phyloP scores from a whole-genome alignment of 2,888 invertebrate genomes.

The Drosophila engyochracea region DNA sequence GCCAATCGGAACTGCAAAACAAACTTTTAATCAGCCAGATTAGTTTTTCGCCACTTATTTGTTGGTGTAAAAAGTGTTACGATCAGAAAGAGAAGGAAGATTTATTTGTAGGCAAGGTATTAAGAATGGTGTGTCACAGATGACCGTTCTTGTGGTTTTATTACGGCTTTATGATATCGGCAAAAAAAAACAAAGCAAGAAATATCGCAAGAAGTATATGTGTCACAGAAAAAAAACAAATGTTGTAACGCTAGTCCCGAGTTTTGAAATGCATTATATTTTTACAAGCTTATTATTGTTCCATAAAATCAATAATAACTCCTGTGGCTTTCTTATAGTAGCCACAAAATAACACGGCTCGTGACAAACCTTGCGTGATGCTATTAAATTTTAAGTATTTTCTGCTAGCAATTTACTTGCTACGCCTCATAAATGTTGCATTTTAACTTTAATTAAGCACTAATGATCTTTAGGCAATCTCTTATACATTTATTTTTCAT shows the following conservation, averaged over 20 bases:
- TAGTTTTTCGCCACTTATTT: neutral
- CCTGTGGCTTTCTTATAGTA: neutral
- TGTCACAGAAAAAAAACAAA: neutral
- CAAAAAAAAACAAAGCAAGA: neutral
- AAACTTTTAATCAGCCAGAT: neutral
- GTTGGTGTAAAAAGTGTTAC: neutral
- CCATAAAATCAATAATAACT: neutral
- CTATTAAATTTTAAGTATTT: neutral
- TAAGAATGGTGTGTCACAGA: neutral
- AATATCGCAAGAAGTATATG: neutral
- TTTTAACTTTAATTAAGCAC: neutral
- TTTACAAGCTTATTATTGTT: neutral
- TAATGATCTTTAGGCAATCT: neutral
- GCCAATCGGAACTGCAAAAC: neutral
- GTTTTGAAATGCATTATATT: neutral
- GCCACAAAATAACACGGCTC: neutral
- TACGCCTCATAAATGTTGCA: neutral
- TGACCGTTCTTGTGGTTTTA: neutral
- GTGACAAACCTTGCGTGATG: neutral
- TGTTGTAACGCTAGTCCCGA: neutral
- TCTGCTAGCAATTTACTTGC: neutral
- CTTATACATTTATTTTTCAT: neutral
- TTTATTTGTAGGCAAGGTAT: neutral
- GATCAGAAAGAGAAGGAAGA: neutral
- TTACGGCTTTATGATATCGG: neutral